These are phyloP conservation scores for Leuciscus waleckii DNA, from an alignment of 2,797 vertebrate species.

Conservation along the genomic window DNA sequence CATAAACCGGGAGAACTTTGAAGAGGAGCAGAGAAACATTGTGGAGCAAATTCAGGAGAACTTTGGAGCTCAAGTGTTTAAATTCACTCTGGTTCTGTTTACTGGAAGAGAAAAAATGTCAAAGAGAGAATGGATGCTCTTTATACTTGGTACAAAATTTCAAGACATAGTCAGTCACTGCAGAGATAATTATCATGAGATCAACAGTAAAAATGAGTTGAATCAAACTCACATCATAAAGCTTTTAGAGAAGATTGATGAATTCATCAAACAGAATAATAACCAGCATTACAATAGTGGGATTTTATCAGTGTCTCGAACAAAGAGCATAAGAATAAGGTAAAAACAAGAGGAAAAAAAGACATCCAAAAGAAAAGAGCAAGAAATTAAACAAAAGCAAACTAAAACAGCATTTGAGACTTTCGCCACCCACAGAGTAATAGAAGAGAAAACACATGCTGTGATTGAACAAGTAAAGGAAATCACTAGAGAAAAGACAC, in stretches of 20 bases:
- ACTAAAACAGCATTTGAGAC: background rate
- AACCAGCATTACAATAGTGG: constrained; percentile 42
- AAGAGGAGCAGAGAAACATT: too few species aligned
- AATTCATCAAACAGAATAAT: constrained; percentile 56
- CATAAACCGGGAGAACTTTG: constrained; percentile 36
- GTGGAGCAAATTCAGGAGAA: constrained; percentile 58
- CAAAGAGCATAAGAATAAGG: background rate
- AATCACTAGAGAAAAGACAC: background rate
- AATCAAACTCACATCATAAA: constrained; percentile 62
- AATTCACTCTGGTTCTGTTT: constrained; percentile 64
- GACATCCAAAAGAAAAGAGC: background rate
- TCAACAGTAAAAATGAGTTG: constrained; percentile 57
- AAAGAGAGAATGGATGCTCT: too few species aligned
- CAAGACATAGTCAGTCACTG: background rate
- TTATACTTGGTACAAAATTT: background rate
- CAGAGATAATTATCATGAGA: constrained; percentile 55
- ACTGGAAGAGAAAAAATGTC: constrained; percentile 1
- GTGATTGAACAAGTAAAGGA: background rate
- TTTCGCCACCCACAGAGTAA: background rate
- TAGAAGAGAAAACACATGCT: background rate
- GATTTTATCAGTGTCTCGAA: background rate
- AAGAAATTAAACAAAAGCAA: background rate
- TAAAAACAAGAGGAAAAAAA: background rate
- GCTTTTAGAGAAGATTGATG: constrained; percentile 63
- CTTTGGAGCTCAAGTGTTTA: constrained; percentile 60